A percentile compares a stretch with the other conserved stretches of the same genome.
Evolutionary conservation across 2,888 invertebrate species (phyloP).

Genomic region (Campoplex capitator): DNA sequence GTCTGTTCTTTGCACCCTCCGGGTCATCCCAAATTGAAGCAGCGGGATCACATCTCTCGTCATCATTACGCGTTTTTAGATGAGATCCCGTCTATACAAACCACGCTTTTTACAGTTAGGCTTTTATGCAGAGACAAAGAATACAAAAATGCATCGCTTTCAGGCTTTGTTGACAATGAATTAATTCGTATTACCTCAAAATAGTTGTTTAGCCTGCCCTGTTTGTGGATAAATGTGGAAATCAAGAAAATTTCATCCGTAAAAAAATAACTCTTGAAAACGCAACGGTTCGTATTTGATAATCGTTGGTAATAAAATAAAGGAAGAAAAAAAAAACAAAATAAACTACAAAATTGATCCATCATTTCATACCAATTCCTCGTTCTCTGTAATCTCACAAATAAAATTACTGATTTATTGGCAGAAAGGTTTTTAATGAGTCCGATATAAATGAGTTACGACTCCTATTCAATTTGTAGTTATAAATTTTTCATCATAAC

Average conservation of each 20-base stretch:
- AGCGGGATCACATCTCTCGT: slow-evolving; percentile 65
- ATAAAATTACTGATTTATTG: neutral
- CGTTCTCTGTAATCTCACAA: neutral
- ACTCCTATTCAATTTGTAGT: slow-evolving; percentile 5
- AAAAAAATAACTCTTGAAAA: neutral
- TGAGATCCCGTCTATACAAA: slow-evolving; percentile 22
- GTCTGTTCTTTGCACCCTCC: slow-evolving; percentile 47
- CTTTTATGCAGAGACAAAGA: slow-evolving; percentile 63
- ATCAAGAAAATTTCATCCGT: neutral
- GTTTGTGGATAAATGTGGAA: neutral
- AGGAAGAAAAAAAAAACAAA: neutral
- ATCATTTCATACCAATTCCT: neutral
- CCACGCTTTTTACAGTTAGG: slow-evolving; percentile 78
- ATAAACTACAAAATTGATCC: neutral
- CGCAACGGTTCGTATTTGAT: neutral
- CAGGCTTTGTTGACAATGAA: slow-evolving; percentile 1
- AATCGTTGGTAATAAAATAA: neutral
- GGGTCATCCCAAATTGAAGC: slow-evolving; percentile 77
- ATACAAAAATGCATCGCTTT: slow-evolving; percentile 17
- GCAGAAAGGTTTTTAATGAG: slow-evolving; percentile 4
- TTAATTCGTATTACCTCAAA: neutral
- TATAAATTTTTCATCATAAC: neutral
- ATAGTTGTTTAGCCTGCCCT: neutral
- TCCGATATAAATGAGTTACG: slow-evolving; percentile 3
- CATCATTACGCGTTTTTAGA: slow-evolving; percentile 48